Percentiles rank a stretch among this genome's conserved stretches.
Conservation (phyloP, 2,113 vertebrate species). For the Larimichthys crocea region DNA sequence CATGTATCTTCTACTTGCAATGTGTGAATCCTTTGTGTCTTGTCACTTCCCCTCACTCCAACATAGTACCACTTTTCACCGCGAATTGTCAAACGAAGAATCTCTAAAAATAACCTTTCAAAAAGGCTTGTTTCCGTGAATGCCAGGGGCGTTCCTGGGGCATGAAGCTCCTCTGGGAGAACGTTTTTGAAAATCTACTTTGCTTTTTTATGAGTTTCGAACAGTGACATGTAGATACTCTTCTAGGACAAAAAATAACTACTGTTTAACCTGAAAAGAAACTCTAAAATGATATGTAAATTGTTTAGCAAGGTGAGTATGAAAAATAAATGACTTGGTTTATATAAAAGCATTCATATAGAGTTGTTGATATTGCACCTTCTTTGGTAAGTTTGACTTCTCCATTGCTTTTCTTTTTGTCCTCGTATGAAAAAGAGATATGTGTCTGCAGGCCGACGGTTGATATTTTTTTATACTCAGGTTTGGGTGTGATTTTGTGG, state of each 20-base stretch:
- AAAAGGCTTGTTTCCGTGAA: slow-evolving; percentile 7
- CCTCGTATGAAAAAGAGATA: too few relatives aligned
- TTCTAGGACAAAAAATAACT: background rate
- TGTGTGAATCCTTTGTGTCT: slow-evolving; percentile 4
- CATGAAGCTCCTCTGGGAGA: slow-evolving; percentile 23
- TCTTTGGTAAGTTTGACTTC: background rate
- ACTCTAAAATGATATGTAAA: background rate
- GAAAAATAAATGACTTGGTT: background rate
- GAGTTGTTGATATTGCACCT: too few relatives aligned
- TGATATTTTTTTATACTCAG: background rate
- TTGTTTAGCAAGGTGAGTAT: background rate
- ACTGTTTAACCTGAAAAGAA: background rate
- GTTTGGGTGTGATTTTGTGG: background rate
- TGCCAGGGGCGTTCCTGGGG: slow-evolving; percentile 37
- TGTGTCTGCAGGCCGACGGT: background rate
- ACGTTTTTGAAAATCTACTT: slow-evolving; percentile 16
- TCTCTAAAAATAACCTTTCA: slow-evolving; percentile 36
- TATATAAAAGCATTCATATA: background rate
- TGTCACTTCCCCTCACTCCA: background rate
- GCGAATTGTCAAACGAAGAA: slow-evolving; percentile 22
- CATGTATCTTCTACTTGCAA: background rate
- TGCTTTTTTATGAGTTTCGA: slow-evolving; percentile 12
- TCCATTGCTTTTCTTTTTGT: background rate
- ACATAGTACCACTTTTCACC: slow-evolving; percentile 8
- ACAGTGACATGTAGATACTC: slow-evolving; percentile 7